phyloP scores from a whole-genome alignment of 2,888 invertebrate species.

The Hyles lineata region DNA sequence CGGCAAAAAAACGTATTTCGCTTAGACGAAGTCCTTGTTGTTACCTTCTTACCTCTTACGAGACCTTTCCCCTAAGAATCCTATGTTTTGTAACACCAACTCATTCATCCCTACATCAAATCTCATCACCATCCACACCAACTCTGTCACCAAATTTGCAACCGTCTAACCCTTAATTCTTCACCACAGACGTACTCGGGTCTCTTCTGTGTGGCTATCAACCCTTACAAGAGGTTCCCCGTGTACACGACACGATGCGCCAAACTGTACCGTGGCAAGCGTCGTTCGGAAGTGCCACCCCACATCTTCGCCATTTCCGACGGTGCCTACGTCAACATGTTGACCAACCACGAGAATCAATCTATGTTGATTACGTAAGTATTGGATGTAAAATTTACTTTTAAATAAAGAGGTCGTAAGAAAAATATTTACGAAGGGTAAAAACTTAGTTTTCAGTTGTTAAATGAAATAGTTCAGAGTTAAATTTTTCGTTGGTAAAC shows the following conservation, averaged over 20 bases:
- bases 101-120: background rate
- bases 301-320: conserved; percentile 99
- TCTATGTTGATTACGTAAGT: conserved; percentile 99
- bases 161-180: background rate
- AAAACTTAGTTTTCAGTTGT: background rate
- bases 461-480: background rate
- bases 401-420: background rate
- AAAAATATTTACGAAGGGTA: no score
- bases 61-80: background rate
- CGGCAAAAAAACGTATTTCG: no score
- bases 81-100: background rate
- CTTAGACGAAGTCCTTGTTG: background rate
- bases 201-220: conserved; percentile 99
- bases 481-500: background rate
- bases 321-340: conserved; percentile 99
- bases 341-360: conserved; percentile 99
- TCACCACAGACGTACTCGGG: conserved; percentile 97
- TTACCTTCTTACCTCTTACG: background rate
- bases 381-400: conserved; percentile 35
- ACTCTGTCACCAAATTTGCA: background rate
- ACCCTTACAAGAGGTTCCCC: conserved; percentile 99
- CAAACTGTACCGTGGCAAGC: conserved; percentile 99
- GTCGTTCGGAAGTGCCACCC: conserved; percentile 99
- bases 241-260: conserved; percentile 99
- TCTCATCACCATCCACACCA: background rate